Evolutionary conservation across 2,888 invertebrate species (phyloP), one percentile per base, ranked within the genome.

Genomic region (Scaptomyza caliginosa): DNA sequence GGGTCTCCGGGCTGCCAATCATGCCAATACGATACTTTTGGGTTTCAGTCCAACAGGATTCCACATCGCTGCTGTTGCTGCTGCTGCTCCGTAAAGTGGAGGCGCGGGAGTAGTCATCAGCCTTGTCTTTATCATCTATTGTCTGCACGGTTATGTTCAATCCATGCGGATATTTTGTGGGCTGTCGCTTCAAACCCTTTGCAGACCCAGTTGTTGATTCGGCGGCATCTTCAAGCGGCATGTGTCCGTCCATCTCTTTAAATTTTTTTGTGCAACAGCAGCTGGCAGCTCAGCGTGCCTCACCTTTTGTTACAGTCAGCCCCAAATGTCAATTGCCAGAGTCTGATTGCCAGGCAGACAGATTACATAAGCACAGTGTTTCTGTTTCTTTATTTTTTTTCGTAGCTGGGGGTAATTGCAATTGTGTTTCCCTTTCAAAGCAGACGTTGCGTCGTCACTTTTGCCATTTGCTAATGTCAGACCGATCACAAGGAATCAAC

Each of bases 91-190:
- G 70, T 38, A 81, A 10, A 16, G 88, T 87, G 16, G 81, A 81
- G 30, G 83, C 76, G 52, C 81, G 70, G 28, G 86, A 79, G 42
- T 84, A 87, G 23, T 75, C 77, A 30, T 77, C 72, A 11, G 52
- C 26, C 16, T 36, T 55, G 11, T 49, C 43, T 4, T 74, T 77
- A 1, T 66, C 81, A 34, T 67, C 82, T 36, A 83, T 49, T 1
- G 88, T 87, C 55, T 89, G 88, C 24, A 89, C 88, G 8, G 83
- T 89, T 51, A 89, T 83, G 54, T 83, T 86, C 40, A 89, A 73
- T 8, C 89, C 89, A 50, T 89, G 89, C 11, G 89, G 89, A 74
- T 89, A 89, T 64, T 86, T 89, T 26, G 89, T 89, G 49, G 89
- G 76, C 71, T 89, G 89, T 0, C 89, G 83, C 19, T 82, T 75